Percentiles rank a stretch among this genome's conserved stretches.
Conservation (phyloP, 2,888 invertebrate genomes). For the Volucella inanis region DNA sequence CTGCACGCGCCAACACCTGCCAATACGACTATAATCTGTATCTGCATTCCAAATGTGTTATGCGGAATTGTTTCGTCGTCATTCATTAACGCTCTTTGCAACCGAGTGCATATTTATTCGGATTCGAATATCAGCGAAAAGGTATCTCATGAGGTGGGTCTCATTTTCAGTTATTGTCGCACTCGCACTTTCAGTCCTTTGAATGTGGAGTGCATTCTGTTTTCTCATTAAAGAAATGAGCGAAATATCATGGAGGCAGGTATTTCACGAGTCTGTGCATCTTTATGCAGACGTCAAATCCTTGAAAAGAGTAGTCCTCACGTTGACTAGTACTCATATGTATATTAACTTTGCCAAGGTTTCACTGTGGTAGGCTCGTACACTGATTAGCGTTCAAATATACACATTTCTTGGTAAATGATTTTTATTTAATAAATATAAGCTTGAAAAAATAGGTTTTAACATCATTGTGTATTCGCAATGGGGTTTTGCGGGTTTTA, state of each 20-base stretch:
- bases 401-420: too few relatives aligned
- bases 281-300: constrained; percentile 25
- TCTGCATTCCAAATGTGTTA: constrained; percentile 66
- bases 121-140: constrained; percentile 1
- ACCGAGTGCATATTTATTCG: constrained; percentile 26
- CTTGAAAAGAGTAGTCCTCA: constrained; percentile 42
- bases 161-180: not conserved
- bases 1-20: constrained; percentile 74
- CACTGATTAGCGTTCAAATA: too few relatives aligned
- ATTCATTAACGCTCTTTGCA: constrained; percentile 58
- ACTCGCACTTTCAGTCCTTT: constrained; percentile 42
- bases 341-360: constrained; percentile 14
- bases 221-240: constrained; percentile 71
- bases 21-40: constrained; percentile 47
- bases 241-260: constrained; percentile 36
- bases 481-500: too few relatives aligned
- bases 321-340: not conserved
- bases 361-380: not conserved
- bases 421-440: too few relatives aligned
- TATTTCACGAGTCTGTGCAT: constrained; percentile 50
- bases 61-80: constrained; percentile 63
- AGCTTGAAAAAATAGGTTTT: too few relatives aligned
- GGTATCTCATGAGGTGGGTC: constrained; percentile 44
- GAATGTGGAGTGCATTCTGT: constrained; percentile 73
- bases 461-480: too few relatives aligned